Conservation (phyloP, 2,113 vertebrate species). For the Indri indri region DNA sequence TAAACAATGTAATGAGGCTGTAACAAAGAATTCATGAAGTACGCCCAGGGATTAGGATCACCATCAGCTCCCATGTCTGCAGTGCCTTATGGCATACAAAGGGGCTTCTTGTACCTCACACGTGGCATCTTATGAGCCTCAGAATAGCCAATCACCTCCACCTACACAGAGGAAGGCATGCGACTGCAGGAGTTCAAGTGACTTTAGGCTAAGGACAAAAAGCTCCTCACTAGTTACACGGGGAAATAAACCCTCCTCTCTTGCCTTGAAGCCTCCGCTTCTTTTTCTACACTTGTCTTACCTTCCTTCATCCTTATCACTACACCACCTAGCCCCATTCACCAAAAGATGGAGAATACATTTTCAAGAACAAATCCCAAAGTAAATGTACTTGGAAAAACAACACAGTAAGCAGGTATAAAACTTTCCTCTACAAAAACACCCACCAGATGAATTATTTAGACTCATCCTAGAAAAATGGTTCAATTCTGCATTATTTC, state of each 20-base stretch:
- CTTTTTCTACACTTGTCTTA: background rate
- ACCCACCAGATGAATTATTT: background rate
- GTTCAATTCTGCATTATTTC: background rate
- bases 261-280: background rate
- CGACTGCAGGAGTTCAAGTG: background rate
- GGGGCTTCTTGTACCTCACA: background rate
- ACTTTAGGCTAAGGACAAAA: background rate
- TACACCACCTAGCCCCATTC: background rate
- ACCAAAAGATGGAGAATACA: background rate
- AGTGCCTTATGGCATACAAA: background rate
- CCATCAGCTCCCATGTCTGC: background rate
- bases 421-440: conserved; percentile 2
- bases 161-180: background rate
- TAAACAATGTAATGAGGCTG: background rate
- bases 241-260: background rate
- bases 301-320: background rate
- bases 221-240: background rate
- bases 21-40: background rate
- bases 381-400: background rate
- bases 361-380: background rate
- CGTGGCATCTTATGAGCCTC: background rate
- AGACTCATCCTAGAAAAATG: background rate
- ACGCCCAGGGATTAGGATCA: background rate
- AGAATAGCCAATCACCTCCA: background rate
- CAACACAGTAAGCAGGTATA: background rate